phyloP scores from a whole-genome alignment of 2,888 invertebrate genomes.

The Lumbricus terrestris region DNA sequence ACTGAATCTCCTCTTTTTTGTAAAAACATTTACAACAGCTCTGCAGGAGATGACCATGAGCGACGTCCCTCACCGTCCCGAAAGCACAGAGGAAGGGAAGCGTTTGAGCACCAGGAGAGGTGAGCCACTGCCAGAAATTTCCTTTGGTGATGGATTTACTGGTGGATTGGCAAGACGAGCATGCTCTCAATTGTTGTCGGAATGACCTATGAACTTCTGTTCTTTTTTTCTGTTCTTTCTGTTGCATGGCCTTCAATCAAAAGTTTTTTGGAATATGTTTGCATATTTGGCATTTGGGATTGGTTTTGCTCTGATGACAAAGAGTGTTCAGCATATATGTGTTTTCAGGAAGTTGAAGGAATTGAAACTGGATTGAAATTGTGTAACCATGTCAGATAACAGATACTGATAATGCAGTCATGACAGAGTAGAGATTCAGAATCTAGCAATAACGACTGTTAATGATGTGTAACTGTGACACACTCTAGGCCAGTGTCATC shows the following conservation, averaged over 20 bases:
- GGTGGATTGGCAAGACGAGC: neutral
- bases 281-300: neutral
- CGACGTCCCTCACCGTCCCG: neutral
- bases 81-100: neutral
- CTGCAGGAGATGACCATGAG: neutral
- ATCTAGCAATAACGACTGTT: no score
- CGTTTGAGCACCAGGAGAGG: slow-evolving; percentile 16
- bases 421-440: no score
- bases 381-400: neutral
- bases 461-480: no score
- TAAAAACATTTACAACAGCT: slow-evolving; percentile 14
- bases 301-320: neutral
- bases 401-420: neutral
- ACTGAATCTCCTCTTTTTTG: neutral
- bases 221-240: neutral
- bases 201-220: neutral
- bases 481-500: neutral
- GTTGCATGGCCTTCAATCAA: neutral
- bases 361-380: neutral
- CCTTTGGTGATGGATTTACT: neutral
- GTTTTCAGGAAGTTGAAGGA: neutral
- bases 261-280: neutral
- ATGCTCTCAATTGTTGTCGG: neutral
- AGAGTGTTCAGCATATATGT: neutral
- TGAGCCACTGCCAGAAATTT: slow-evolving; percentile 4